Evolutionary conservation across 2,113 vertebrate genomes (phyloP).

Genomic region (Equus przewalskii): DNA sequence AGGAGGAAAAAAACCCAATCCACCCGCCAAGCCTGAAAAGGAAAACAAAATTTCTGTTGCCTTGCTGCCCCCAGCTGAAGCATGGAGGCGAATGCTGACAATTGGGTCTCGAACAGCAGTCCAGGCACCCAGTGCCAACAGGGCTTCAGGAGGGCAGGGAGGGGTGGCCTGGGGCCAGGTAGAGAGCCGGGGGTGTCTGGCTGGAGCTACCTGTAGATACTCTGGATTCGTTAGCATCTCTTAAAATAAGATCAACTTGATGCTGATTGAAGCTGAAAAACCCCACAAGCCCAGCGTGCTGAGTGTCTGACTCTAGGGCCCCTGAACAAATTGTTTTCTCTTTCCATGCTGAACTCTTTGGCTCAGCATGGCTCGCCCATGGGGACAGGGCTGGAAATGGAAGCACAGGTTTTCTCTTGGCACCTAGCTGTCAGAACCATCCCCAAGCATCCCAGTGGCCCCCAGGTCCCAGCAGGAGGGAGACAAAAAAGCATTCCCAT

Average conservation of each 20-base stretch:
- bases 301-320: slow-evolving; percentile 85
- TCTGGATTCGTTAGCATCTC: slow-evolving; percentile 80
- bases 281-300: slow-evolving; percentile 80
- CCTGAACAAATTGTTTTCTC: slow-evolving; percentile 88
- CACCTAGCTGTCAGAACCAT: slow-evolving; percentile 80
- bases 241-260: slow-evolving; percentile 87
- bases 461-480: background rate
- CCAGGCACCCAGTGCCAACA: fast-evolving
- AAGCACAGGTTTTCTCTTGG: slow-evolving; percentile 80
- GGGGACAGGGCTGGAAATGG: slow-evolving; percentile 87
- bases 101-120: fast-evolving
- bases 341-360: slow-evolving; percentile 80
- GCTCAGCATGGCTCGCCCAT: slow-evolving; percentile 62
- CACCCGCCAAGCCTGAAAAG: background rate
- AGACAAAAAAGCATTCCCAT: background rate
- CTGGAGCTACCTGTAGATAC: slow-evolving; percentile 71
- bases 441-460: background rate
- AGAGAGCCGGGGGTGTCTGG: slow-evolving; percentile 15
- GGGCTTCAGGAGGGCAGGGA: background rate
- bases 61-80: fast-evolving
- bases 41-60: background rate
- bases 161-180: slow-evolving; percentile 43
- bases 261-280: slow-evolving; percentile 88
- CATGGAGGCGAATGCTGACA: fast-evolving
- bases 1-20: background rate